Evolutionary conservation across 2,113 vertebrate genomes (phyloP).

Genomic region (Tamias sibiricus): DNA sequence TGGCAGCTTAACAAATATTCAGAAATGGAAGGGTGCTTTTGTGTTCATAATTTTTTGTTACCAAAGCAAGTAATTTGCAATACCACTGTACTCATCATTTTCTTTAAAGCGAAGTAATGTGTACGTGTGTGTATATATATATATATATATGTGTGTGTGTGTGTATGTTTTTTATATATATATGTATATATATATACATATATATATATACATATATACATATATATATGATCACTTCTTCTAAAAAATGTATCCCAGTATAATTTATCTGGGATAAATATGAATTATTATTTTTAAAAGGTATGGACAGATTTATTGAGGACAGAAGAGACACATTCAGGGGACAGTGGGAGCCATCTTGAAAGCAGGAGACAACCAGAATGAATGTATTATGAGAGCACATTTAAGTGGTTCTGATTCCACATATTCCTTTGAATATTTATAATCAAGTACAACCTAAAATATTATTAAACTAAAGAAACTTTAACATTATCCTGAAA

Average conservation of each 20-base stretch:
- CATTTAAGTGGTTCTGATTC: constrained; percentile 3
- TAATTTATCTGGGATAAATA: background rate
- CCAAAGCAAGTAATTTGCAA: background rate
- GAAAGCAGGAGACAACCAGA: too few species aligned
- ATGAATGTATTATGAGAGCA: background rate
- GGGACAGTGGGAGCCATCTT: too few species aligned
- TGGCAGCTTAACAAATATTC: background rate
- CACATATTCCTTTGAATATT: background rate
- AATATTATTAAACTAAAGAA: background rate
- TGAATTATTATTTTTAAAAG: too few species aligned
- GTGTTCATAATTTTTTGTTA: background rate
- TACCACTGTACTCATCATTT: background rate
- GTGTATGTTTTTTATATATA: too few species aligned
- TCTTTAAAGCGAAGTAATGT: background rate
- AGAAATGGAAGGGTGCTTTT: background rate
- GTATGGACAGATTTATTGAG: too few species aligned
- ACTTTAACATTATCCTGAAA: background rate
- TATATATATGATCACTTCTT: background rate
- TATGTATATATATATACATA: background rate
- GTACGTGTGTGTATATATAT: too few species aligned
- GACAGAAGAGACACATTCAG: too few species aligned
- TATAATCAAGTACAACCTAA: background rate
- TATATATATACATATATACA: background rate
- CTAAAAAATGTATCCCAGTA: background rate
- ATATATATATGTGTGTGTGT: too few species aligned